Conservation (phyloP, 2,113 vertebrate species). For the Stegostoma tigrinum region DNA sequence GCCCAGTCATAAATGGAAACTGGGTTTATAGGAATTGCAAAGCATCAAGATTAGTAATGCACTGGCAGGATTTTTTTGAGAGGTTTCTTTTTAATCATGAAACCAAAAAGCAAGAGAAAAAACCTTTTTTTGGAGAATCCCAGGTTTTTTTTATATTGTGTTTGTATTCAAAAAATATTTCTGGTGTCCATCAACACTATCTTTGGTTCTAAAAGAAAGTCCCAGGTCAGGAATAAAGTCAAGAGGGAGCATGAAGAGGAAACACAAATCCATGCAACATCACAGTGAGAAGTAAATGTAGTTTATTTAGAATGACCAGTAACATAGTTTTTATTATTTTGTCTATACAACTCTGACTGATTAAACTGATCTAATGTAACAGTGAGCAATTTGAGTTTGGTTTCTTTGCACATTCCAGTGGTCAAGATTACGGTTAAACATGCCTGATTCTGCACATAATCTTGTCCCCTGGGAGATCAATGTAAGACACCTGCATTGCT, state of each 20-base stretch:
- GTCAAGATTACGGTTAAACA: constrained; percentile 31
- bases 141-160: not conserved
- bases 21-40: not conserved
- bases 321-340: too few relatives aligned
- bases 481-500: constrained; percentile 14
- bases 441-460: not conserved
- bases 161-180: not conserved
- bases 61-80: not conserved
- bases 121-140: not conserved
- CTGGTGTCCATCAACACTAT: not conserved
- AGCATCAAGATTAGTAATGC: not conserved
- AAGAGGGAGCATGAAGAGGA: not conserved
- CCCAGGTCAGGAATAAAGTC: not conserved
- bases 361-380: not conserved
- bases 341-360: not conserved
- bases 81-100: not conserved
- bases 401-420: constrained; percentile 32
- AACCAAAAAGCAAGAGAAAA: not conserved
- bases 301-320: not conserved
- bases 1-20: not conserved
- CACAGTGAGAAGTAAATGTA: too few relatives aligned
- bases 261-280: not conserved
- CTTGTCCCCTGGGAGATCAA: not conserved
- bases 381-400: not conserved
- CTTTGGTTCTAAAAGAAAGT: not conserved